Evolutionary conservation across 2,888 invertebrate genomes (phyloP), one percentile per base, ranked within the genome.

Genomic region (Brenthis ino): DNA sequence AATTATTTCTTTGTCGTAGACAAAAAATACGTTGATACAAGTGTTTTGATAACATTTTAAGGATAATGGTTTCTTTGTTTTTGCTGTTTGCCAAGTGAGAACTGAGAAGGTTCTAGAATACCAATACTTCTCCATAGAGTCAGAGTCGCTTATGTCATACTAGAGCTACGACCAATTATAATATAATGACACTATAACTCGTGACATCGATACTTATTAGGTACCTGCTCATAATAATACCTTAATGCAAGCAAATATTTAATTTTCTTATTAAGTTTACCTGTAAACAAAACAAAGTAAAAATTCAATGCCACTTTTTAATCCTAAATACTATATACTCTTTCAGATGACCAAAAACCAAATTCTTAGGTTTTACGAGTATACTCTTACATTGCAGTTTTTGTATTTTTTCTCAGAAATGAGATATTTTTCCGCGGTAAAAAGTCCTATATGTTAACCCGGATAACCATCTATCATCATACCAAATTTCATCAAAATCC

Each of bases 131-230:
- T 60, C 11, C 50, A 56, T 57, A 37, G 57, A 48, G 60, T 33
- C 50, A 14, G 13, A 43, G 50, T n/a, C 55, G 64, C 64, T 66
- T 71, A 68, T 50, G 68, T 68, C 71, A 68, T 58, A 50, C 55
- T 43, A 6, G 57, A 68, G 64, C 63, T 50, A 64, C 58, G 57
- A 56, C 53, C 69, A 58, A 71, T 66, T 61, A 48, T 61, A 57
- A 63, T 70, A 48, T 61, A 57, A 63, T 70, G 24, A 58, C 55
- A 64, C 53, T 67, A 67, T 43, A 61, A 33, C 54, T 67, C 68
- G 68, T 68, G 68, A 68, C 54, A 54, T 51, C 50, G 13, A 65
- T 71, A 71, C 54, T 65, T 47, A 67, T 68, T 61, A n/a, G n/a
- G n/a, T n/a, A 33, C 33, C 24, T 6, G 24, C 24, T 57, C 54